Evolutionary conservation across 2,797 vertebrate species (phyloP).

Genomic region (Poliocrania exsul): DNA sequence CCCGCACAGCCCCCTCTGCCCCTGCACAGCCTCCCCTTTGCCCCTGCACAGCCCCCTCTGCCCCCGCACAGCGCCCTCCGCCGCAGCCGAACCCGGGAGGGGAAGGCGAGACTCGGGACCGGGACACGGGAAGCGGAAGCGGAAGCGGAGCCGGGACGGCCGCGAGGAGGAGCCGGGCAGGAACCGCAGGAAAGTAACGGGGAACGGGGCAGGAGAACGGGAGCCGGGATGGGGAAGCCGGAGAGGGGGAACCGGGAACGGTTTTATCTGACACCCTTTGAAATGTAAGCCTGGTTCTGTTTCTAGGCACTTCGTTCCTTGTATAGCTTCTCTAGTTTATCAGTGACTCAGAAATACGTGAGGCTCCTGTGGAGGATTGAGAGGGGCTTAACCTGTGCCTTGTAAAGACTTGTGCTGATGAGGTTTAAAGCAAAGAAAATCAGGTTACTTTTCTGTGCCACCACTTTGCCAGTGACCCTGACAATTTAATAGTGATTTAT

Average conservation of each 20-base stretch:
- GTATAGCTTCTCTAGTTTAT: background rate
- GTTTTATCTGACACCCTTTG: constrained; percentile 10
- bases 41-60: too few relatives aligned
- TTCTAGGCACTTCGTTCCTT: background rate
- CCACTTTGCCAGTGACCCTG: constrained; percentile 14
- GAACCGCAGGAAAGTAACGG: too few relatives aligned
- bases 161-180: too few relatives aligned
- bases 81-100: too few relatives aligned
- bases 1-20: too few relatives aligned
- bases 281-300: background rate
- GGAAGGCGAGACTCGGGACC: too few relatives aligned
- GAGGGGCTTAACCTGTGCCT: constrained; percentile 9
- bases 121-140: too few relatives aligned
- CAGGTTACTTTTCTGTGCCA: constrained; percentile 27
- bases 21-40: too few relatives aligned
- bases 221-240: too few relatives aligned
- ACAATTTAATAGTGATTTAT: constrained; percentile 47
- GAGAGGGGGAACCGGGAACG: background rate
- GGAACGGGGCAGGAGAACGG: too few relatives aligned
- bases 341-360: constrained; percentile 19
- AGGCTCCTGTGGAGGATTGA: background rate
- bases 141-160: too few relatives aligned
- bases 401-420: constrained; percentile 28
- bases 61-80: too few relatives aligned
- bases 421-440: constrained; percentile 39